Percentiles rank a stretch among this genome's conserved stretches.
These are phyloP conservation scores for Theonella swinhoei DNA, from an alignment of 37 sponge, comb jelly and placozoan species.

Conservation along the genomic window DNA sequence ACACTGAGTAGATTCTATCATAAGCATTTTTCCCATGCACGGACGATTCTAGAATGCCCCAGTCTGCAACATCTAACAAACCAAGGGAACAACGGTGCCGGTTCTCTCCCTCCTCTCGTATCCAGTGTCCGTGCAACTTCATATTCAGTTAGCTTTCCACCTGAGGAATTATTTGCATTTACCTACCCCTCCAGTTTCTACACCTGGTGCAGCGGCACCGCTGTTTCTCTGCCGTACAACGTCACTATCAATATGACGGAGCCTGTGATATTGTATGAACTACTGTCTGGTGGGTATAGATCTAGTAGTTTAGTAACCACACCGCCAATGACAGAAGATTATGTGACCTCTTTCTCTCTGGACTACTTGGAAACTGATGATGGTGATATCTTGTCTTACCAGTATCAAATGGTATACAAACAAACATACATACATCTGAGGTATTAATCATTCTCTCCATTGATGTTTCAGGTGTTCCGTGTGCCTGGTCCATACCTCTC, in stretches of 20 bases:
- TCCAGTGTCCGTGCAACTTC: not conserved
- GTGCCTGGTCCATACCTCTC: not conserved
- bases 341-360: not conserved
- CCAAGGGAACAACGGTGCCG: too few species aligned
- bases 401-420: not conserved
- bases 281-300: not conserved
- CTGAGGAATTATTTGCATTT: not conserved
- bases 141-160: not conserved
- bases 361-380: not conserved
- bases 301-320: not conserved
- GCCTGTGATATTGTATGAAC: not conserved
- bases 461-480: not conserved
- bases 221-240: not conserved
- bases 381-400: not conserved
- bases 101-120: not conserved
- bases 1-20: too few species aligned
- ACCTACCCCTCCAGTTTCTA: not conserved
- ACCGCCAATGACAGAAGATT: too few species aligned
- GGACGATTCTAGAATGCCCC: too few species aligned
- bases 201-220: not conserved
- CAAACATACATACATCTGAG: too few species aligned
- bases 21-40: too few species aligned
- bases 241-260: not conserved
- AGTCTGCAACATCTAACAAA: too few species aligned
- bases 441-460: too few species aligned